Evolutionary conservation across 2,113 vertebrate species (phyloP), one percentile per base, ranked within the genome.

Genomic region (Hemiprocne comata): DNA sequence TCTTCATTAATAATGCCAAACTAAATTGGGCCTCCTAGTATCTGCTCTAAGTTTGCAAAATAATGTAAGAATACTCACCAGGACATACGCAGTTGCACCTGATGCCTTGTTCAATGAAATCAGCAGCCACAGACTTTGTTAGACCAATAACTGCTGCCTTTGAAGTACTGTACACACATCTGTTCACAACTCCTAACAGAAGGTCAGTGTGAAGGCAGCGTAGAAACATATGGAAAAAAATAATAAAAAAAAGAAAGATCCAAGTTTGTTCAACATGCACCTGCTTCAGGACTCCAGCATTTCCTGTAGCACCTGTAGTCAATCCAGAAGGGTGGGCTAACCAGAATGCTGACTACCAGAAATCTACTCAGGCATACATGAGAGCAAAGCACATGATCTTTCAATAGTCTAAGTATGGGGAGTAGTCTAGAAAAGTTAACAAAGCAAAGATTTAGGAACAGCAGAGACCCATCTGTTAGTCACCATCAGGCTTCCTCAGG

Each of bases 71-170:
- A 31, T 33, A 95, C 98, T 98, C 96, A 99, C 99, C 99, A 44
- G 99, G 99, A 94, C 99, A 99, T 94, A 99, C 46, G 51, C 99
- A 99, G 97, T 99, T 99, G 90, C 99, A 99, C 80, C 99, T 97
- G 94, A 99, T 99, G 28, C 99, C 99, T 97, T 99, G 98, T 38
- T 98, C 98, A 92, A 99, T 98, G 96, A 99, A 99, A 97, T 99
- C 99, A 8, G 98, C 98, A 23, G 99, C 99, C 91, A 99, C 98
- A 2, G 99, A 99, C 96, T 99, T 99, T 12, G 99, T 99, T 78
- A 99, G 98, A 24, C 99, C 99, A 28, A 99, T 99, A 82, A 99
- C 98, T 4, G 99, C 99, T 2, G 99, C 99, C 97, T 99, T 99
- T 86, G 99, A 99, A 11, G 99, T 98, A 69, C 98, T 98, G 25